These are phyloP conservation scores for Artibeus lituratus DNA, from an alignment of 2,797 vertebrate genomes.

Conservation along the genomic window DNA sequence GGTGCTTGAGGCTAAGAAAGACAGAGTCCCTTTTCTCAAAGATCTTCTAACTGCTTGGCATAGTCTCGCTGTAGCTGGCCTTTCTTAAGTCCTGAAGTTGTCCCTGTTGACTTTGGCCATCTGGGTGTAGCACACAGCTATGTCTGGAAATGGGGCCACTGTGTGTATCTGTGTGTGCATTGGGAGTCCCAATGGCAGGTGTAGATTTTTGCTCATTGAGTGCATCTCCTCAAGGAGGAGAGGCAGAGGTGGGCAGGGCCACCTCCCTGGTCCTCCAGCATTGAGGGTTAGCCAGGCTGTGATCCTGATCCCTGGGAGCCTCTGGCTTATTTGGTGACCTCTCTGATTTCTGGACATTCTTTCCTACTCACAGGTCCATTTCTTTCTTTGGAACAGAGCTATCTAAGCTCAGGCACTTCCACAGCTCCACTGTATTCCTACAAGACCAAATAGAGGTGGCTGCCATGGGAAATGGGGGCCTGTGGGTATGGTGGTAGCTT, in stretches of 20 bases:
- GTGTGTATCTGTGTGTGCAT: not conserved
- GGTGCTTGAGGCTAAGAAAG: not conserved
- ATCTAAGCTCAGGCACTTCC: not conserved
- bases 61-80: not conserved
- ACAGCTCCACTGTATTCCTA: no score
- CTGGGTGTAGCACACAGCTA: no score
- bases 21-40: not conserved
- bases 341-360: not conserved
- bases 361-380: not conserved
- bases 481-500: not conserved
- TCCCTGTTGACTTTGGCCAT: not conserved
- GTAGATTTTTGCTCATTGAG: not conserved
- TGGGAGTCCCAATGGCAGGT: accelerated
- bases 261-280: not conserved
- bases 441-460: not conserved
- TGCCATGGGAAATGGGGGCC: not conserved
- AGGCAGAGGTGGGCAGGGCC: no score
- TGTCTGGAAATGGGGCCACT: not conserved
- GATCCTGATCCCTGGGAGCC: not conserved
- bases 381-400: not conserved
- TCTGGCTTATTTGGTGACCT: not conserved
- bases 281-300: not conserved
- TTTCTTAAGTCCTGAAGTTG: not conserved
- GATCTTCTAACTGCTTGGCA: not conserved
- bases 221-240: not conserved